Evolutionary conservation across 2,888 invertebrate species (phyloP), one percentile per base, ranked within the genome.

Genomic region (Helicoverpa assulta): DNA sequence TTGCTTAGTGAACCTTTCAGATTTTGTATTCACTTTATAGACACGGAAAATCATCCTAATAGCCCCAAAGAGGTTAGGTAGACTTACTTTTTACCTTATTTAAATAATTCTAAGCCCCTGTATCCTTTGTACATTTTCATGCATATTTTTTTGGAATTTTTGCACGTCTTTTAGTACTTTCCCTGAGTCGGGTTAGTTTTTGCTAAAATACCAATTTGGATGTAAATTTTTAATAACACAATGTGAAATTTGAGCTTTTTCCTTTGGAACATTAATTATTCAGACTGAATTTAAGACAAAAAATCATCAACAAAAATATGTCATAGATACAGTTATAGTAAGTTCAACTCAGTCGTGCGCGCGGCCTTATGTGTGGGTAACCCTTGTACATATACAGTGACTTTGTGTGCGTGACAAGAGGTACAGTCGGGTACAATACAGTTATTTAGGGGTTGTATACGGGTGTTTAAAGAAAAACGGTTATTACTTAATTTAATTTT

Each of bases 81-180:
- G 54, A 51, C 71, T 76, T 54, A 73, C 71, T 76, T 73, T 76
- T 71, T 76, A 71, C 72, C 58, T 64, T 76, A 71, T 76, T 64
- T 64, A 71, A 76, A 76, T 74, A 71, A 76, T 58, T 40, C 14
- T 58, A 76, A 76, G 77, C 66, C 26, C 40, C 52, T 52, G 56
- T 60, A 59, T 59, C 52, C 52, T 73, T 66, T 53, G 56, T 57
- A 74, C 59, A 66, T 66, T 74, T 66, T 56, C 52, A 40, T 60
- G 56, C 40, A 77, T 57, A 77, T 65, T 71, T 56, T 57, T 65
- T 50, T n/a, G 21, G 40, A 33, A 26, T 14, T 57, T 66, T 74
- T 65, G 60, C 51, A 57, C 65, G 14, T 52, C 55, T 40, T 51
- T 56, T 21, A 29, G 33, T n/a, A 50, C 21, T 53, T 40, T 33